Evolutionary conservation across 2,888 invertebrate genomes (phyloP).

Genomic region (Horisme vitalbata): DNA sequence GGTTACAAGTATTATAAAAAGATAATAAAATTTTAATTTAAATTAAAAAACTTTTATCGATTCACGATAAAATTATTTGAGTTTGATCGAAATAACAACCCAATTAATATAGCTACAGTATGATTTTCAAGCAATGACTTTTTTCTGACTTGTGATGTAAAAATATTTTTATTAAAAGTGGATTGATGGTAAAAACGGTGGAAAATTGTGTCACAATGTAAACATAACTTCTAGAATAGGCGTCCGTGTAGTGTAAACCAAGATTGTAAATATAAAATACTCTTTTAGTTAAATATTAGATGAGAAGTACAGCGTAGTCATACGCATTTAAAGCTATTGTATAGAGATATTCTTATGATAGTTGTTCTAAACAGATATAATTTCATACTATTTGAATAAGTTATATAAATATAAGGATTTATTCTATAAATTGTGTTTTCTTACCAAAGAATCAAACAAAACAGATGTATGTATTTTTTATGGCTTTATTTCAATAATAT

Average conservation of each 20-base stretch:
- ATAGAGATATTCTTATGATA: conserved; percentile 59
- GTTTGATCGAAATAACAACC: conserved; percentile 36
- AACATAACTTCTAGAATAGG: no score
- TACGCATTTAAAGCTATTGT: conserved; percentile 62
- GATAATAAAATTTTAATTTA: no score
- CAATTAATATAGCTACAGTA: conserved; percentile 57
- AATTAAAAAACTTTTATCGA: no score
- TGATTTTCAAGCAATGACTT: conserved; percentile 51
- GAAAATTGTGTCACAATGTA: no score
- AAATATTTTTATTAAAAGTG: conserved; percentile 33
- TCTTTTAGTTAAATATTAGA: conserved; percentile 42
- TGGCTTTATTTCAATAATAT: conserved; percentile 57
- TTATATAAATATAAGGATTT: conserved; percentile 64
- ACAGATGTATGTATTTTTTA: conserved; percentile 23
- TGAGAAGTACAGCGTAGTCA: conserved; percentile 49
- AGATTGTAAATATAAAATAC: conserved; percentile 44
- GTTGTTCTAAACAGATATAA: conserved; percentile 62
- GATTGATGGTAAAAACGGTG: conserved; percentile 13
- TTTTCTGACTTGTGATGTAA: conserved; percentile 43
- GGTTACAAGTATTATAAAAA: conserved; percentile 24
- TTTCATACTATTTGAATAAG: conserved; percentile 55
- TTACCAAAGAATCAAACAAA: not conserved
- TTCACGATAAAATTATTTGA: no score
- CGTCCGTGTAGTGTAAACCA: no score
- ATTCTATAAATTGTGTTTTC: conserved; percentile 42